These are phyloP conservation scores for Anastrepha ludens DNA, from an alignment of 1,140 invertebrate genomes.

Conservation along the genomic window DNA sequence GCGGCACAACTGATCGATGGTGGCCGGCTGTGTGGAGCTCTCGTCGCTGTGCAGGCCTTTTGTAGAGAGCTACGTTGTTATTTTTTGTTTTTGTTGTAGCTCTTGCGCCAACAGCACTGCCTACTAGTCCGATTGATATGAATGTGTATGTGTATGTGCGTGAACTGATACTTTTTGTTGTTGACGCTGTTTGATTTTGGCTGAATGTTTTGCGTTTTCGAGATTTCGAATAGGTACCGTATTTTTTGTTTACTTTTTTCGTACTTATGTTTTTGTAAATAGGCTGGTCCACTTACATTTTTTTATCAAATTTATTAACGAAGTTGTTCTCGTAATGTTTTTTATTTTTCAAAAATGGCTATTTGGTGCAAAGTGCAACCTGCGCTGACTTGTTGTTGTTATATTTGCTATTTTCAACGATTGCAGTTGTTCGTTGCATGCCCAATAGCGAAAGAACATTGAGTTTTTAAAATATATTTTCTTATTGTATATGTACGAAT, in stretches of 20 bases:
- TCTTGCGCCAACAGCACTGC: constrained; percentile 3
- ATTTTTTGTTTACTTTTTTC: constrained; percentile 23
- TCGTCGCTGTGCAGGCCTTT: constrained; percentile 5
- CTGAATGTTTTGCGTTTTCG: neutral
- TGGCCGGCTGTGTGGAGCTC: neutral
- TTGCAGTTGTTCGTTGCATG: neutral
- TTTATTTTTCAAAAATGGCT: neutral
- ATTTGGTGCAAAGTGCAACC: neutral
- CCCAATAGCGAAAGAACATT: neutral
- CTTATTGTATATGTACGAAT: neutral
- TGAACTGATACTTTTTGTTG: neutral
- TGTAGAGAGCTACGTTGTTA: neutral
- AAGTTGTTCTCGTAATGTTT: neutral
- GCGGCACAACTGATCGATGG: neutral
- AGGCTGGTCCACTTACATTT: neutral
- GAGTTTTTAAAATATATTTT: neutral
- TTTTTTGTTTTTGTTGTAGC: neutral
- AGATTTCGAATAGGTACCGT: neutral
- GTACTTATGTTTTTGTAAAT: constrained; percentile 8
- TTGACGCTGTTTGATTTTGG: neutral
- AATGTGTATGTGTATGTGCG: neutral
- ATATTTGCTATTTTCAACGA: neutral
- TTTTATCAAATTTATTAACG: constrained; percentile 26
- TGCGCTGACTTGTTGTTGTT: neutral
- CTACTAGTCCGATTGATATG: neutral